Conservation (phyloP, 64 coral and sea anemone genomes). For the Astreopora myriophthalma region DNA sequence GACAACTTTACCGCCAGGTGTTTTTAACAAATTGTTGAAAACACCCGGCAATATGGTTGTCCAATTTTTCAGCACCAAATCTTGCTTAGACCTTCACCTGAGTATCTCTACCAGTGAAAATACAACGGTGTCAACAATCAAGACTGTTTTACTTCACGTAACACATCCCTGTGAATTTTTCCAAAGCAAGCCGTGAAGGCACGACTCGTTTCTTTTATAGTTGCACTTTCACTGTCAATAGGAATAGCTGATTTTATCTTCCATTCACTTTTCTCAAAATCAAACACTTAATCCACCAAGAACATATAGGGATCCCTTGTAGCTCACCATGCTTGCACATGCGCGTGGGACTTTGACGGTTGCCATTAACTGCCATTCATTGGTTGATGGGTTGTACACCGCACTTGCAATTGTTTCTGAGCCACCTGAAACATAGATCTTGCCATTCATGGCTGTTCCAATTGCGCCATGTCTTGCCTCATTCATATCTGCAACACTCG, state of each 20-base stretch:
- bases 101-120: too few species aligned
- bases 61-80: too few species aligned
- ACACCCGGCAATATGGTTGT: too few species aligned
- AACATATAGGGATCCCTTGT: not conserved
- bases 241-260: not conserved
- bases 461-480: not conserved
- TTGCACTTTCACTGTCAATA: not conserved
- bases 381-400: not conserved
- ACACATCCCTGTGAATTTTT: too few species aligned
- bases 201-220: not conserved
- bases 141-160: too few species aligned
- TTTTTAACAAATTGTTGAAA: too few species aligned
- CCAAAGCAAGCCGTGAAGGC: not conserved
- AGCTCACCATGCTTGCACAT: not conserved
- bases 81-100: too few species aligned
- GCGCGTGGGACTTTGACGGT: not conserved
- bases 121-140: too few species aligned
- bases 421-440: not conserved
- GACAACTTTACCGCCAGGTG: too few species aligned
- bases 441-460: not conserved
- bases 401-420: not conserved
- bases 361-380: conserved; percentile 5
- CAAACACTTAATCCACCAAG: conserved; percentile 1
- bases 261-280: not conserved
- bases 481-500: not conserved